A percentile compares a stretch with the other conserved stretches of the same genome.
These are phyloP conservation scores for Heliothis virescens DNA, from an alignment of 1,140 invertebrate species.

Conservation along the genomic window DNA sequence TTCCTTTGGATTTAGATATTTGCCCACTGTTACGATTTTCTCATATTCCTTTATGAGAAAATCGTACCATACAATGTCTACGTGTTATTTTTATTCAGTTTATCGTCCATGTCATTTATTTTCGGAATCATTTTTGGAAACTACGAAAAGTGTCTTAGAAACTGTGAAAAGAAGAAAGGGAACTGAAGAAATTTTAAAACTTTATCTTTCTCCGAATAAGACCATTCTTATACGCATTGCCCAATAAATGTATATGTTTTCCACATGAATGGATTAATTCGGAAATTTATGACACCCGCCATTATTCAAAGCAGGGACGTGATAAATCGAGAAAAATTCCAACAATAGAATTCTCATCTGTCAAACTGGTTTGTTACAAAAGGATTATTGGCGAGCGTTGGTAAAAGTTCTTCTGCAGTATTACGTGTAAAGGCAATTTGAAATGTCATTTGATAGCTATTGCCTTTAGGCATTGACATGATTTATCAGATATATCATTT, in stretches of 20 bases:
- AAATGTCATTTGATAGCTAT: neutral
- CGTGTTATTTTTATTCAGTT: no score
- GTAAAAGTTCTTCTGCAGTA: constrained; percentile 52
- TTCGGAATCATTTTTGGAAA: no score
- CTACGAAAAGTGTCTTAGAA: no score
- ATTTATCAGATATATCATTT: no score
- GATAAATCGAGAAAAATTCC: constrained; percentile 49
- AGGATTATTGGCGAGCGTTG: constrained; percentile 61
- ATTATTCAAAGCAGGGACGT: constrained; percentile 36
- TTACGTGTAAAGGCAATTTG: constrained; percentile 55
- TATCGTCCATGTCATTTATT: no score
- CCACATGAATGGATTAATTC: constrained; percentile 41
- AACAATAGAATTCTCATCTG: constrained; percentile 62
- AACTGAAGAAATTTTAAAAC: neutral
- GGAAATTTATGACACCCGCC: constrained; percentile 24
- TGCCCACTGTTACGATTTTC: no score
- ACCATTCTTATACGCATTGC: neutral
- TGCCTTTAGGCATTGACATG: neutral
- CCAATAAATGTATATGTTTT: constrained; percentile 2
- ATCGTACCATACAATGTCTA: no score
- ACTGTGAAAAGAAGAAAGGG: no score
- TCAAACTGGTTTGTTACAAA: constrained; percentile 66
- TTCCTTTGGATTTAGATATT: no score
- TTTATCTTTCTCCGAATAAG: neutral
- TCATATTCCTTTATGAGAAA: no score